phyloP scores from a whole-genome alignment of 2,888 invertebrate genomes.

The Camptogramma bilineatum region DNA sequence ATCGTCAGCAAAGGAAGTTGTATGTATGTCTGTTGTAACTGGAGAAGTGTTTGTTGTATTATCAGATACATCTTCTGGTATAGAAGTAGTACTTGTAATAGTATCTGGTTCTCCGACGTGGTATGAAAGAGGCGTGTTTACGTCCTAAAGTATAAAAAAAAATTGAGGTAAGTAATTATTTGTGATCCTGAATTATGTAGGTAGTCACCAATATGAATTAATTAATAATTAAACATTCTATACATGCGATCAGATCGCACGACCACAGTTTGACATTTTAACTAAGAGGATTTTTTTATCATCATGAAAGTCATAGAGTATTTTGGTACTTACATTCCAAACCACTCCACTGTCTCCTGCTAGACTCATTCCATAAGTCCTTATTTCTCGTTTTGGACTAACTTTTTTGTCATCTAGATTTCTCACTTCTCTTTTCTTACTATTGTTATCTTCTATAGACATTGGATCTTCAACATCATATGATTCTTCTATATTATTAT shows the following conservation, averaged over 20 bases:
- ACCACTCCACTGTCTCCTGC: slow-evolving; percentile 26
- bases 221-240: too few species aligned
- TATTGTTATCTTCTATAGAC: background rate
- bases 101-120: slow-evolving; percentile 26
- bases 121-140: slow-evolving; percentile 20
- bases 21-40: background rate
- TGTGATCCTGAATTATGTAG: too few species aligned
- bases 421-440: background rate
- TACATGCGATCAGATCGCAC: background rate
- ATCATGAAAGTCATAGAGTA: background rate
- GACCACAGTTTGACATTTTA: background rate
- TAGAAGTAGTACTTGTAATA: slow-evolving; percentile 7
- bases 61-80: slow-evolving; percentile 10
- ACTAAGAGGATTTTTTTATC: background rate
- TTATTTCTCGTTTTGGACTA: slow-evolving; percentile 10
- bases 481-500: background rate
- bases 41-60: slow-evolving; percentile 7
- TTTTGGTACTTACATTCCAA: slow-evolving; percentile 33
- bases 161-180: background rate
- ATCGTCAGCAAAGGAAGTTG: background rate
- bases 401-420: background rate
- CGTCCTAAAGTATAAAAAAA: slow-evolving; percentile 17
- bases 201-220: too few species aligned
- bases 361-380: slow-evolving; percentile 33
- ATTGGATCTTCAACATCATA: background rate